phyloP scores from a whole-genome alignment of 2,888 invertebrate genomes.

The Germaria angustata region DNA sequence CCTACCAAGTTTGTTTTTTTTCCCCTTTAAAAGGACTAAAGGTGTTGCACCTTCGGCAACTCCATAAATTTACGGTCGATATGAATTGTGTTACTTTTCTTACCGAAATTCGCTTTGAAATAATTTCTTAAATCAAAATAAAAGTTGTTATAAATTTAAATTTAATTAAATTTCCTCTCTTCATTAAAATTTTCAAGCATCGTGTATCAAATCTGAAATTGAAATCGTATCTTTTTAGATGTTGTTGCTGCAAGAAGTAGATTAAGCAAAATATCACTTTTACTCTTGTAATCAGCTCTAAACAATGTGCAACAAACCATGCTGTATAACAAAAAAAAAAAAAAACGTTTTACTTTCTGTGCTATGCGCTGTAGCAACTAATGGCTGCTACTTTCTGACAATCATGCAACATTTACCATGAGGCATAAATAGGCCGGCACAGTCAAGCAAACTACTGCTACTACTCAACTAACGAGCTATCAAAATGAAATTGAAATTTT shows the following conservation, averaged over 20 bases:
- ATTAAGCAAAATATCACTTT: conserved; percentile 56
- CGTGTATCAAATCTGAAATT: conserved; percentile 33
- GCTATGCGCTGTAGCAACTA: conserved; percentile 22
- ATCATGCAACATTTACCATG: conserved; percentile 57
- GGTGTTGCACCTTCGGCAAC: too few species aligned
- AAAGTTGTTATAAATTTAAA: too few species aligned
- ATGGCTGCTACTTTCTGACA: conserved; percentile 52
- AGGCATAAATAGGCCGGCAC: conserved; percentile 13
- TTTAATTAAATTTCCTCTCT: background rate
- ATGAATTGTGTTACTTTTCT: too few species aligned
- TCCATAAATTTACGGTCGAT: too few species aligned
- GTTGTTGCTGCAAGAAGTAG: conserved; percentile 25
- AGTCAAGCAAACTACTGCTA: conserved; percentile 9
- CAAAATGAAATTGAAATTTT: conserved; percentile 59
- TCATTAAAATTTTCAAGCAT: background rate
- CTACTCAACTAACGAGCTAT: conserved; percentile 37
- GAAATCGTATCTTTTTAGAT: conserved; percentile 20
- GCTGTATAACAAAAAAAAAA: conserved; percentile 18
- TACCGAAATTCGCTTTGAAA: background rate
- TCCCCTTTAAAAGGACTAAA: too few species aligned
- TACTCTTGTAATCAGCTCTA: conserved; percentile 61
- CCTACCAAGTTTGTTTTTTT: too few species aligned
- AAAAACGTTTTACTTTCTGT: conserved; percentile 45
- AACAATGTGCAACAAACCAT: conserved; percentile 58
- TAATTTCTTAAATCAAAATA: background rate